Evolutionary conservation across 2,888 invertebrate species (phyloP).

Genomic region (Ashinkailepas kermadecensis): DNA sequence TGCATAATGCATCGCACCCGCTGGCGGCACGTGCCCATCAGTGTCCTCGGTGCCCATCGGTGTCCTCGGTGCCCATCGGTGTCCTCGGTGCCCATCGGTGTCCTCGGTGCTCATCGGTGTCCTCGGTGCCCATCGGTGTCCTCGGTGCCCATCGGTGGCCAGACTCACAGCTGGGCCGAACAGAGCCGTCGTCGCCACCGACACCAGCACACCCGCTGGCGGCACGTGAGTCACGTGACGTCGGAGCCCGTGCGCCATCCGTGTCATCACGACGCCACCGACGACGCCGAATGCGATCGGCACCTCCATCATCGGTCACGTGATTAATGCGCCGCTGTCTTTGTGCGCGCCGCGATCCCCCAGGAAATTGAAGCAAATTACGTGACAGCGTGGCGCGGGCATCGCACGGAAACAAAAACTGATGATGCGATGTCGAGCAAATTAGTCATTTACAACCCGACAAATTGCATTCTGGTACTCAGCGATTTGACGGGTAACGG

Average conservation of each 20-base stretch:
- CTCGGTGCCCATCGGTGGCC: too few species aligned
- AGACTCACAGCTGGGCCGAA: too few species aligned
- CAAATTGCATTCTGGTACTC: neutral
- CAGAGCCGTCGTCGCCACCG: too few species aligned
- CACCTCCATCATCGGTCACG: neutral
- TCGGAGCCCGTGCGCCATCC: neutral
- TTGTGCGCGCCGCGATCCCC: neutral
- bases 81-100: too few species aligned
- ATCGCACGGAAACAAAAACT: neutral
- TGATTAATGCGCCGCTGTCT: neutral
- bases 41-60: too few species aligned
- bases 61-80: too few species aligned
- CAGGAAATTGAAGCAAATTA: slow-evolving; percentile 11
- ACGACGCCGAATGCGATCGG: neutral
- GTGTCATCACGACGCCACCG: neutral
- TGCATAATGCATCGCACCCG: too few species aligned
- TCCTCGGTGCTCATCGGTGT: too few species aligned
- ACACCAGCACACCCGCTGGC: neutral
- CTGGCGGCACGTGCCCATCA: too few species aligned
- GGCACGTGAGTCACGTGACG: neutral
- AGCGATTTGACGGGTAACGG: too few species aligned
- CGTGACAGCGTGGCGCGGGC: neutral
- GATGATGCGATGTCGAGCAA: neutral
- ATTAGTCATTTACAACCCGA: slow-evolving; percentile 11
- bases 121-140: too few species aligned